phyloP scores from a whole-genome alignment of 1,140 invertebrate genomes.

The Protaetia brevitarsis region DNA sequence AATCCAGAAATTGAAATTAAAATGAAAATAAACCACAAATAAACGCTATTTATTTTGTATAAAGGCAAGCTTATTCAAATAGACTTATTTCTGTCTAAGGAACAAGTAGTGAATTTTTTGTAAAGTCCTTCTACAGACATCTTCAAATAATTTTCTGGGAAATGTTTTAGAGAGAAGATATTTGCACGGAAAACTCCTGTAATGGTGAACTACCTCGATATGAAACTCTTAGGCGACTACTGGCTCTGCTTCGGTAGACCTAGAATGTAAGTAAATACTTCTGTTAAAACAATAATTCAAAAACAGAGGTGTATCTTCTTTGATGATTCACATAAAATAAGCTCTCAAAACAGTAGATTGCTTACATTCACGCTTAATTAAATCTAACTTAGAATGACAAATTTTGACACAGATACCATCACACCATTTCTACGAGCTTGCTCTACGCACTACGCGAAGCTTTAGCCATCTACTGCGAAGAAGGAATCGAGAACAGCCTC shows the following conservation, averaged over 20 bases:
- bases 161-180: constrained; percentile 61
- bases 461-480: constrained; percentile 66
- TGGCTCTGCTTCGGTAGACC: constrained; percentile 61
- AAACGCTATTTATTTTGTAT: too few relatives aligned
- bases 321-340: too few relatives aligned
- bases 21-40: too few relatives aligned
- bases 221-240: constrained; percentile 69
- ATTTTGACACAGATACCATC: constrained; percentile 67
- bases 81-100: too few relatives aligned
- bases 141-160: too few relatives aligned
- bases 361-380: too few relatives aligned
- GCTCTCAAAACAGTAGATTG: neutral
- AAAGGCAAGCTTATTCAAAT: too few relatives aligned
- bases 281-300: constrained; percentile 32
- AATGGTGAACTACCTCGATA: constrained; percentile 71
- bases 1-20: too few relatives aligned
- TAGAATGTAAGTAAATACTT: constrained; percentile 29
- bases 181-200: constrained; percentile 60
- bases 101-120: too few relatives aligned
- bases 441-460: constrained; percentile 77
- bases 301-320: too few relatives aligned
- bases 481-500: constrained; percentile 69
- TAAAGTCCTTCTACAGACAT: too few relatives aligned
- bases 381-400: too few relatives aligned
- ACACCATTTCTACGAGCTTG: constrained; percentile 73